Evolutionary conservation across 1,140 invertebrate species (phyloP), one percentile per base, ranked within the genome.

Genomic region (Episyrphus balteatus): DNA sequence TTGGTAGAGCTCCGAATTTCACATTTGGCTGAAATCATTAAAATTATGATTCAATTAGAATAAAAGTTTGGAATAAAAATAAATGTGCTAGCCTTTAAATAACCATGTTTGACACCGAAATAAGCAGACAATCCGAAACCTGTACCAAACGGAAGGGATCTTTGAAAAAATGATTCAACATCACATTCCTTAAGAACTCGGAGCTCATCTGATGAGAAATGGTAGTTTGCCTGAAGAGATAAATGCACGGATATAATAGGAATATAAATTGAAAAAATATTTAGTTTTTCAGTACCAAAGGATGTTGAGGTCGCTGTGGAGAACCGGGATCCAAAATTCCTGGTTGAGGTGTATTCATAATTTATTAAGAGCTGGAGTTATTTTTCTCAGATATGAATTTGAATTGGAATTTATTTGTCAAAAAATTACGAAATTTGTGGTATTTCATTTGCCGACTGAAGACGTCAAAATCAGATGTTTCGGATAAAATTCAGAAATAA

Each of bases 101-200:
- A 64, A 51, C 74, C 82, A 55, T 71, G 65, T 61, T 81, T 77
- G 0, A 84, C 74, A 9, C 73, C 81, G 49, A 74, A 74, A 62
- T 73, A 83, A 15, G 81, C 72, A 33, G 70, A 61, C 10, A 77
- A 55, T 2, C 79, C 78, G 13, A 84, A 59, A 2, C 73, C 47
- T 11, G 77, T 73, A 33, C 77, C 75, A 14, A 86, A 52, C 0
- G 83, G 83, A 45, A 86, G 46, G 38, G 80, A 82, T 18, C 84
- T 68, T 56, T 79, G 77, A 54, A 75, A 78, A 59, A 86, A 84
- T 49, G 81, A 82, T 59, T 87, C 83, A 5, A 66, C 55, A 55
- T 84, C 84, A 62, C 83, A 86, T 67, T 86, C 79, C 52, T 71
- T 67, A 33, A 86, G 70, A 31, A 81, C 80, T 50, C 72, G 64